phyloP scores from a whole-genome alignment of 2,113 vertebrate species.

The Aegotheles bennettii region DNA sequence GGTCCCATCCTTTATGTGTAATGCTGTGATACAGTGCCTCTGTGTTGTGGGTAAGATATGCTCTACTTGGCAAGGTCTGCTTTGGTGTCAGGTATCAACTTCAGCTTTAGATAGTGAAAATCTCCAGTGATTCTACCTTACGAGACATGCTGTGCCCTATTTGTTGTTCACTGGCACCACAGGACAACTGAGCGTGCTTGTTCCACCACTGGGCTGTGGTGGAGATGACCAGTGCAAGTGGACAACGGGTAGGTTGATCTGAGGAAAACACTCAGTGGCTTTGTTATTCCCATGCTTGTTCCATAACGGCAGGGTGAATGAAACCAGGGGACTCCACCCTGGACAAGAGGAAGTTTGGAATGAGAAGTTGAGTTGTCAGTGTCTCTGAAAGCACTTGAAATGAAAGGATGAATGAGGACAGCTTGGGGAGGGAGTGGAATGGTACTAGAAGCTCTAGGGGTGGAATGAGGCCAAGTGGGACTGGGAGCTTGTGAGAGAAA shows the following conservation, averaged over 20 bases:
- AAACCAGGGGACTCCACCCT: background rate
- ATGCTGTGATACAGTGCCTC: background rate
- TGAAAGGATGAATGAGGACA: background rate
- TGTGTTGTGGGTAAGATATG: background rate
- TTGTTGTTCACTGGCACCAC: background rate
- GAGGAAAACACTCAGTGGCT: rapidly evolving
- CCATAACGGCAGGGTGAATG: background rate
- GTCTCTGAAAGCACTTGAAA: background rate
- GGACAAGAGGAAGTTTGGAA: background rate
- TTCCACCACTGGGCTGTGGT: background rate
- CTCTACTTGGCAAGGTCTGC: background rate
- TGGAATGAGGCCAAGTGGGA: background rate
- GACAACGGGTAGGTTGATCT: rapidly evolving
- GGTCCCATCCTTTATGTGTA: rapidly evolving
- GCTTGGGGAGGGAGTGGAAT: background rate
- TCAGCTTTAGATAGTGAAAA: background rate
- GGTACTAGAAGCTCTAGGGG: background rate
- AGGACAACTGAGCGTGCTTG: rapidly evolving
- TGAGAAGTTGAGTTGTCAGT: background rate
- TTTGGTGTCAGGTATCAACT: background rate
- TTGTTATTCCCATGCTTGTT: rapidly evolving
- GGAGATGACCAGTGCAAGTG: background rate
- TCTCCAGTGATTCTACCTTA: background rate
- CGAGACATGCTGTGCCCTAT: background rate
- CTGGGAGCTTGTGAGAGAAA: background rate